Evolutionary conservation across 2,888 invertebrate species (phyloP).

Genomic region (Papilio gigon): DNA sequence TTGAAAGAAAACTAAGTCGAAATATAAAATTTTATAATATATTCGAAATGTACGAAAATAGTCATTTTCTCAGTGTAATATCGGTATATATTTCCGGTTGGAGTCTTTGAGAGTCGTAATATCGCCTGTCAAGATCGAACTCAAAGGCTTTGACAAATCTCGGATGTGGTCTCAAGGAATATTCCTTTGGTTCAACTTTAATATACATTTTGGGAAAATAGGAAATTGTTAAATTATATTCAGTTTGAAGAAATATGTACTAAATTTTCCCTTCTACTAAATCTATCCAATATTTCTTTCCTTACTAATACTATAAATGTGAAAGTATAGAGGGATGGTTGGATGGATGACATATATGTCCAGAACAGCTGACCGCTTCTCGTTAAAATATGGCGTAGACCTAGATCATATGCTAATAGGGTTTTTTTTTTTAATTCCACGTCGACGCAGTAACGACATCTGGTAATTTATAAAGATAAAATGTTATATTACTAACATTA

Average conservation of each 20-base stretch:
- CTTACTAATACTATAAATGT: no score
- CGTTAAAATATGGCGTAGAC: no score
- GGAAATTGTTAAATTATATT: neutral
- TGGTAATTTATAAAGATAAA: neutral
- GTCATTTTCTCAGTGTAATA: slow-evolving; percentile 10
- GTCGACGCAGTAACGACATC: no score
- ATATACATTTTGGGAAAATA: neutral
- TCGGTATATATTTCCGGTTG: neutral
- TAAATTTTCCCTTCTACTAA: neutral
- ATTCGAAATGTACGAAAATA: neutral
- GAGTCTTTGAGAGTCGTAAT: slow-evolving; percentile 21
- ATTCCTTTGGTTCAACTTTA: neutral
- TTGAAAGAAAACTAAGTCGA: no score
- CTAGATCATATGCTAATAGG: no score
- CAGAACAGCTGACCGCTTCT: no score
- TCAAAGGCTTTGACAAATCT: slow-evolving; percentile 33
- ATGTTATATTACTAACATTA: neutral
- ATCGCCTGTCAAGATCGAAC: neutral
- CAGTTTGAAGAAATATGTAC: neutral
- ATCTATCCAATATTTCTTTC: no score
- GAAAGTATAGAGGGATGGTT: no score
- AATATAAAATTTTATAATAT: neutral
- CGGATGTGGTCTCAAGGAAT: slow-evolving; percentile 6
- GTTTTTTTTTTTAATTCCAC: no score
- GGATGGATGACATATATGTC: no score